A percentile compares a stretch with the other conserved stretches of the same genome.
These are phyloP conservation scores for Nannospalax galili DNA, from an alignment of 2,113 vertebrate species.

Conservation along the genomic window DNA sequence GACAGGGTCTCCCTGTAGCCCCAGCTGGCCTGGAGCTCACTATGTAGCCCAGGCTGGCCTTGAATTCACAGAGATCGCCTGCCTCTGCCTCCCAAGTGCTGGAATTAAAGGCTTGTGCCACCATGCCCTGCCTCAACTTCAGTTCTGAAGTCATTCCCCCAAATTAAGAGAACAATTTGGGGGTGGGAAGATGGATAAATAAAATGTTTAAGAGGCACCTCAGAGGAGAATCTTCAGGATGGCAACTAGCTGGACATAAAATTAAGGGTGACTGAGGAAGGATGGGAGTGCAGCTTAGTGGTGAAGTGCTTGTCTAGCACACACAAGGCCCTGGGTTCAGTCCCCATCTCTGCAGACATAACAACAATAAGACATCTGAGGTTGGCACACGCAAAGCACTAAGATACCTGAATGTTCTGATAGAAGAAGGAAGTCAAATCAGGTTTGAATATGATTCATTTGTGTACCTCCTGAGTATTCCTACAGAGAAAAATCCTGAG, in stretches of 20 bases:
- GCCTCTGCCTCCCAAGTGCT: no score
- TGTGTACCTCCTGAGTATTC: background rate
- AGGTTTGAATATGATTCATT: conserved; percentile 17
- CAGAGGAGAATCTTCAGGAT: background rate
- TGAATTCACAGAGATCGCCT: no score
- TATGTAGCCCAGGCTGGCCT: no score
- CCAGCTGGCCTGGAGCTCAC: no score
- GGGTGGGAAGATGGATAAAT: background rate
- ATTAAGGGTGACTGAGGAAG: background rate
- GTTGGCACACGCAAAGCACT: no score
- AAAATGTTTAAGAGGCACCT: background rate
- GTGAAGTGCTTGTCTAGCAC: no score
- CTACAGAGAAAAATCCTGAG: background rate
- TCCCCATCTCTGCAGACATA: background rate
- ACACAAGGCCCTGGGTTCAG: background rate
- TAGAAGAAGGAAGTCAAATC: background rate
- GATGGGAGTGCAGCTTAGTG: background rate
- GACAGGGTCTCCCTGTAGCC: no score
- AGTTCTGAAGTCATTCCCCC: no score
- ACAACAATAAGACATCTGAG: background rate
- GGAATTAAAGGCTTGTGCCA: no score
- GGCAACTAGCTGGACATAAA: background rate
- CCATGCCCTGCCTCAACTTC: no score
- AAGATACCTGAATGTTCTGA: background rate
- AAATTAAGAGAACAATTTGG: no score